Evolutionary conservation across 1,140 invertebrate genomes (phyloP).

Genomic region (Trissolcus basalis): DNA sequence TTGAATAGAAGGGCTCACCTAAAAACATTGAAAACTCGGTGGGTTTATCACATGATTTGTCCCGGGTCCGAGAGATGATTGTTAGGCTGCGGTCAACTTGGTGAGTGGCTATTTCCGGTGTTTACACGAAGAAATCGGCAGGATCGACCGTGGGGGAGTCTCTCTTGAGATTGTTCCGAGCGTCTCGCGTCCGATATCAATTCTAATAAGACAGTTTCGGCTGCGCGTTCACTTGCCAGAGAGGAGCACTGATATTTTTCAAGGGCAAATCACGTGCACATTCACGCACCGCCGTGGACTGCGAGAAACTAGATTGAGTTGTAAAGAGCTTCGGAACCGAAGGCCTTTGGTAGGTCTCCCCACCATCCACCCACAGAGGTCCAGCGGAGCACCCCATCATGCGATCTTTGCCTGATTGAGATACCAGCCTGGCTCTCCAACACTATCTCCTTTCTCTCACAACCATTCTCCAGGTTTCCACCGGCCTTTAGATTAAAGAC

Average conservation of each 20-base stretch:
- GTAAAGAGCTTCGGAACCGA: slow-evolving; percentile 70
- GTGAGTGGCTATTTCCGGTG: slow-evolving; percentile 38
- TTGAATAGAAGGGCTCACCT: slow-evolving; percentile 12
- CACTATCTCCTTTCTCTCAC: slow-evolving; percentile 64
- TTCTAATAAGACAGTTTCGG: too few species aligned
- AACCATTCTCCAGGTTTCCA: slow-evolving; percentile 56
- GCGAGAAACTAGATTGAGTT: slow-evolving; percentile 75
- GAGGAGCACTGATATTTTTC: slow-evolving; percentile 19
- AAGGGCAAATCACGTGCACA: slow-evolving; percentile 31
- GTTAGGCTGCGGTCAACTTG: slow-evolving; percentile 9
- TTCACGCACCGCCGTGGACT: slow-evolving; percentile 59
- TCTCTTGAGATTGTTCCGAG: neutral
- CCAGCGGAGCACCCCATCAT: slow-evolving; percentile 67
- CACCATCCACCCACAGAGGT: slow-evolving; percentile 64
- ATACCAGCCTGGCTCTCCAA: slow-evolving; percentile 71
- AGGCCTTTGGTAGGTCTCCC: slow-evolving; percentile 58
- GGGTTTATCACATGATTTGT: slow-evolving; percentile 51
- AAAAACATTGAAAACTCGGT: slow-evolving; percentile 10
- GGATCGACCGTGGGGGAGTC: neutral
- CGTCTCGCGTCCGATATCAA: neutral
- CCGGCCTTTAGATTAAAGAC: slow-evolving; percentile 56
- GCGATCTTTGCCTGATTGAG: slow-evolving; percentile 72
- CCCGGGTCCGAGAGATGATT: slow-evolving; percentile 19
- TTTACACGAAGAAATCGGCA: slow-evolving; percentile 22
- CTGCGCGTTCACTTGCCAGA: too few species aligned